These are phyloP conservation scores for Entomobrya multifasciata DNA, from an alignment of 2,888 invertebrate genomes.

Conservation along the genomic window DNA sequence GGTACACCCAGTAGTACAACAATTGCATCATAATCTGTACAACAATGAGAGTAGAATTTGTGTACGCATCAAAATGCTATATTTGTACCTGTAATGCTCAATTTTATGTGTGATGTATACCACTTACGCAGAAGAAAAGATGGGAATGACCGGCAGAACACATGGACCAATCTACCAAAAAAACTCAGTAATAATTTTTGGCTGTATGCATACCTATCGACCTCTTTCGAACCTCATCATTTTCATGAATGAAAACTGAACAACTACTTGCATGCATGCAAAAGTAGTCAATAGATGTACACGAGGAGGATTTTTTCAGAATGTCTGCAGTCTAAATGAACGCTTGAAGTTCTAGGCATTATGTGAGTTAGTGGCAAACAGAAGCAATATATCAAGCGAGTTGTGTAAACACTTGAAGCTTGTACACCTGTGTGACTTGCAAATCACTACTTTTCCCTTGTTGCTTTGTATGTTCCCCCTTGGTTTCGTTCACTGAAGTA, in stretches of 20 bases:
- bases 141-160: constrained; percentile 41
- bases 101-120: background rate
- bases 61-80: background rate
- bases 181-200: background rate
- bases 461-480: background rate
- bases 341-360: no score
- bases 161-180: background rate
- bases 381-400: constrained; percentile 12
- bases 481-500: background rate
- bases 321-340: no score
- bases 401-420: constrained; percentile 52
- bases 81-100: background rate
- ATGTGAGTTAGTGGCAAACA: constrained; percentile 9
- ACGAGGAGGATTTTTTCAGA: no score
- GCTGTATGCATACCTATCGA: constrained; percentile 22
- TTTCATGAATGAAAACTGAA: constrained; percentile 56
- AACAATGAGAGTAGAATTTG: background rate
- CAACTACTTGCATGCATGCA: no score
- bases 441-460: background rate
- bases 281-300: no score
- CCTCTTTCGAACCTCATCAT: constrained; percentile 48
- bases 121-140: no score
- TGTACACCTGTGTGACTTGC: constrained; percentile 40
- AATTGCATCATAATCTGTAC: background rate
- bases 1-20: background rate